Percentiles rank a stretch among this genome's conserved stretches.
Evolutionary conservation across 1,140 invertebrate genomes (phyloP).

Genomic region (Asobara japonica): DNA sequence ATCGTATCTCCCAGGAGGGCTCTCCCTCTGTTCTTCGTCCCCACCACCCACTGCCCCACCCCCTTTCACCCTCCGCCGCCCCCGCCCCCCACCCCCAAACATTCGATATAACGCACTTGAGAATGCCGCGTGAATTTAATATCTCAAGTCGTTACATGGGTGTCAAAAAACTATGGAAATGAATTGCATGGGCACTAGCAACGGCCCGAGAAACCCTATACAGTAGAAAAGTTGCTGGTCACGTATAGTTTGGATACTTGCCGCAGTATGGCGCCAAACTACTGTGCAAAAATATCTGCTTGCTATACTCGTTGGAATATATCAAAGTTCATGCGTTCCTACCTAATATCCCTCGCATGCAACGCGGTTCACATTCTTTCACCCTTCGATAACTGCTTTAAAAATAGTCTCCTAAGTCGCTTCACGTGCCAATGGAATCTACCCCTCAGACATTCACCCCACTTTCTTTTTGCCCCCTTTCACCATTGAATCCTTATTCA

Average conservation of each 20-base stretch:
- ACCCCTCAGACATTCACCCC: conserved; percentile 31
- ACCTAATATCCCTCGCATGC: conserved; percentile 65
- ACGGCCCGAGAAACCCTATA: conserved; percentile 43
- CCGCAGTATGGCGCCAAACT: conserved; percentile 60
- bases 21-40: conserved; percentile 5
- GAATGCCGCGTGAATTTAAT: conserved; percentile 35
- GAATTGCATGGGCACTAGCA: conserved; percentile 8
- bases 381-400: conserved; percentile 15
- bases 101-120: conserved; percentile 23
- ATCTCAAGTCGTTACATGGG: conserved; percentile 28
- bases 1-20: not conserved
- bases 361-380: conserved; percentile 38
- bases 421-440: conserved; percentile 43
- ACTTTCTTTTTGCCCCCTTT: conserved; percentile 30
- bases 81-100: not conserved
- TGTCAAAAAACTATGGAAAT: conserved; percentile 9
- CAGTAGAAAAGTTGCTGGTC: conserved; percentile 60
- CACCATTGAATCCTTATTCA: conserved; percentile 62
- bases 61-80: too few species aligned
- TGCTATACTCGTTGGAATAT: conserved; percentile 53
- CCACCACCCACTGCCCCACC: too few species aligned
- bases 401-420: conserved; percentile 29
- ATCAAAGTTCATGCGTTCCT: conserved; percentile 67
- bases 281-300: conserved; percentile 28
- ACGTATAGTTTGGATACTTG: conserved; percentile 66